Percentiles rank a stretch among this genome's conserved stretches.
These are phyloP conservation scores for Zaprionus lineosus DNA, from an alignment of 2,888 invertebrate species.

Conservation along the genomic window DNA sequence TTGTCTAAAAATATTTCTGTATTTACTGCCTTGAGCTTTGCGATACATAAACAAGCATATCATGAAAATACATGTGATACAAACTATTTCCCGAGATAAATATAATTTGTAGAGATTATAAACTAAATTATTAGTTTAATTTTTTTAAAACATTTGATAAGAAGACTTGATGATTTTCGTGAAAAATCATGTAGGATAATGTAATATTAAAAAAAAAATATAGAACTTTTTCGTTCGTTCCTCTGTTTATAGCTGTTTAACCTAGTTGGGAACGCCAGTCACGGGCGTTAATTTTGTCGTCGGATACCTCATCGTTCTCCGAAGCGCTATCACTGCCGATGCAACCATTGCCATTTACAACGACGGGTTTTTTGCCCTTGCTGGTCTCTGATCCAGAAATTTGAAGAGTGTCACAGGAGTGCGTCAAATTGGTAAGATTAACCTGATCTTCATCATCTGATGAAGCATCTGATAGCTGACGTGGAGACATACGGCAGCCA, in stretches of 20 bases:
- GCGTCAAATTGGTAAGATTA: too few relatives aligned
- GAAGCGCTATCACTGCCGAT: conserved; percentile 17
- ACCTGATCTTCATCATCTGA: conserved; percentile 85
- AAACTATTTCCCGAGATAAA: conserved; percentile 1
- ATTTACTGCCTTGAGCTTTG: conserved; percentile 5
- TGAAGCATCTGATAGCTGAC: conserved; percentile 89
- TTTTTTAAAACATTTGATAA: not conserved
- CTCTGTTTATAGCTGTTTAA: too few relatives aligned
- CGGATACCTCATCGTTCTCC: conserved; percentile 25
- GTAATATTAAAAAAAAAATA: too few relatives aligned
- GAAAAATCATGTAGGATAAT: too few relatives aligned
- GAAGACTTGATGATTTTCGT: too few relatives aligned
- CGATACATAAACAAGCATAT: conserved; percentile 2
- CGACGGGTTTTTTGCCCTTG: not conserved
- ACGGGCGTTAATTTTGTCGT: conserved; percentile 9
- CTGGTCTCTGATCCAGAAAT: not conserved
- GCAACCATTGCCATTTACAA: conserved; percentile 21
- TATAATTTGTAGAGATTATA: conserved; percentile 21
- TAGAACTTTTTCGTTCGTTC: too few relatives aligned
- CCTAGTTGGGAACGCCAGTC: too few relatives aligned
- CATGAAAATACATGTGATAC: not conserved
- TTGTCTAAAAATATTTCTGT: conserved; percentile 34
- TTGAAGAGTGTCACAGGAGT: too few relatives aligned
- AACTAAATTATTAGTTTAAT: conserved; percentile 7
- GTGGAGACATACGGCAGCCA: conserved; percentile 90